phyloP scores from a whole-genome alignment of 2,113 vertebrate genomes.

The Oncorhynchus gorbuscha region DNA sequence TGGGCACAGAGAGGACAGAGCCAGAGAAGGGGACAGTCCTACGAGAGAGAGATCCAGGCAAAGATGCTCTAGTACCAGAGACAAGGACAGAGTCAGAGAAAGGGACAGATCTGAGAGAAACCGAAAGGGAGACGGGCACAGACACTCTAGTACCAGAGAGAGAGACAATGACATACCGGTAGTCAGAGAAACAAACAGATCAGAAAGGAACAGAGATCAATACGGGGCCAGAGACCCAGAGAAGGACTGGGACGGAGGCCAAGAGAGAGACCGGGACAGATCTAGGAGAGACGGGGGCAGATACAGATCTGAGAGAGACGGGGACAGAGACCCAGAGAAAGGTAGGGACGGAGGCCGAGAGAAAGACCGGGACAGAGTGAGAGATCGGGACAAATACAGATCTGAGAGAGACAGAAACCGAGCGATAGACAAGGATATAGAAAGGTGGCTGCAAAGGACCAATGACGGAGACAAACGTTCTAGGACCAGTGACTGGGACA shows the following conservation, averaged over 20 bases:
- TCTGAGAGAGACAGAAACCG: too few relatives aligned
- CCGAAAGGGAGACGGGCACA: neutral
- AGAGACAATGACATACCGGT: neutral
- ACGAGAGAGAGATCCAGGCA: too few relatives aligned
- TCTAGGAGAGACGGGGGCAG: too few relatives aligned
- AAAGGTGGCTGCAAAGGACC: too few relatives aligned
- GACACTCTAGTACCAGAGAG: neutral
- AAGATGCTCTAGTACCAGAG: too few relatives aligned
- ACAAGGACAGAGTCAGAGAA: constrained; percentile 3
- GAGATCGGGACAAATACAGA: neutral
- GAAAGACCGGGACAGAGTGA: neutral
- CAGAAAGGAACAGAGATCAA: neutral
- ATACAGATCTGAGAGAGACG: neutral
- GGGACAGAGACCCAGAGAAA: neutral
- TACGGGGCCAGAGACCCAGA: neutral
- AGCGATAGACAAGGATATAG: too few relatives aligned
- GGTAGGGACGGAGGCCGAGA: neutral
- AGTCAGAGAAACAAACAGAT: too few relatives aligned
- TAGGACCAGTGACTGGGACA: neutral
- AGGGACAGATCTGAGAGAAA: too few relatives aligned
- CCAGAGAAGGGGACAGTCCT: too few relatives aligned
- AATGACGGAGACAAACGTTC: neutral
- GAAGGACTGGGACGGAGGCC: too few relatives aligned
- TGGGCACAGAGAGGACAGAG: neutral
- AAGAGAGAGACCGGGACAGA: too few relatives aligned